Evolutionary conservation across 2,113 vertebrate species (phyloP), one percentile per base, ranked within the genome.

Genomic region (Raja brachyura): DNA sequence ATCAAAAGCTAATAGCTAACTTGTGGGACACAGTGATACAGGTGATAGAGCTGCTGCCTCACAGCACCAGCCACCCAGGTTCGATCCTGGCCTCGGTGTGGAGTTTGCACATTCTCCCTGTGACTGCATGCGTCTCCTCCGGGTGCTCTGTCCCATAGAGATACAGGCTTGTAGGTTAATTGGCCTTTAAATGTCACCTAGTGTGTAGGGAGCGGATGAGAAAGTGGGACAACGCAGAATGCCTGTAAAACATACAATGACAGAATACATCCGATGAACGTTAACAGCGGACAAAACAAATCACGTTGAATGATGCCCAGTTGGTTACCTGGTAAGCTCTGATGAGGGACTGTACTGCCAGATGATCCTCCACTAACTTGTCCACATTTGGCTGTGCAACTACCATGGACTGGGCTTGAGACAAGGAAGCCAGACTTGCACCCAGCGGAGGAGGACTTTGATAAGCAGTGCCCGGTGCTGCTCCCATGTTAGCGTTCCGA

Each of bases 341-440:
- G 95, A 99, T 98, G 93, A 99, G 98, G 0, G 98, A 97, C 0
- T 99, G 98, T 8, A 99, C 98, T 0, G 98, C 98, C 0, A 99
- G 95, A 92, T 99, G 98, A 94, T 99, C 98, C 94, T 97, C 97
- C 94, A 99, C 97, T 73, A 99, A 96, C 93, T 99, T 99, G 94
- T 98, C 97, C 94, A 98, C 95, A 0, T 96, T 97, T 90, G 97
- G 96, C 94, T 97, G 97, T 1, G 95, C 95, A 28, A 95, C 96
- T 83, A 97, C 95, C 95, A 97, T 93, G 11, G 95, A 95, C 94
- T 96, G 97, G 11, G 95, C 96, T 1, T 95, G 93, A 61, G 95
- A 93, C 13, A 95, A 88, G 0, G 95, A 93, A 14, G 96, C 96
- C 75, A 97, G 94, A 28, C 95, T 94, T 70, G 94, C 94, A 2